phyloP scores from a whole-genome alignment of 1,140 invertebrate species.

The Oryctes rhinoceros region DNA sequence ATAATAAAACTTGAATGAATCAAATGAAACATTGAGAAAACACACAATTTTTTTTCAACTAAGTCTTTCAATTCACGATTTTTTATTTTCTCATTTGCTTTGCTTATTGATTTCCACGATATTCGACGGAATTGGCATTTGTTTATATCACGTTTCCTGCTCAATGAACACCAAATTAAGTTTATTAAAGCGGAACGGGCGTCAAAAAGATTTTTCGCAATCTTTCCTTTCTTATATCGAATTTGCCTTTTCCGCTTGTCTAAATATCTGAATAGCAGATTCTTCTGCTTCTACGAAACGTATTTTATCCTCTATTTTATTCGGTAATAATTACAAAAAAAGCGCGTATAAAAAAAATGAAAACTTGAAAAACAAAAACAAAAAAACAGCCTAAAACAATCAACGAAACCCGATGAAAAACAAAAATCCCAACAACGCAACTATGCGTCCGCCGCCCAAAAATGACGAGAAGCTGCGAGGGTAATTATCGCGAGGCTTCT shows the following conservation, averaged over 20 bases:
- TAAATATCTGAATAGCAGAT: no score
- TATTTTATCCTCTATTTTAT: not conserved
- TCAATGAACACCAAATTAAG: not conserved
- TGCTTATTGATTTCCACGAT: no score
- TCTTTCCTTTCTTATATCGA: not conserved
- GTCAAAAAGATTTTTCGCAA: not conserved
- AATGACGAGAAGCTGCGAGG: not conserved
- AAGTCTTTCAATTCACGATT: no score
- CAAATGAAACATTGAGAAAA: no score
- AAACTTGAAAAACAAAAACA: not conserved
- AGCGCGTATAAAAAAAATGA: not conserved
- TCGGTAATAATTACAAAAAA: not conserved
- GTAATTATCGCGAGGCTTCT: not conserved
- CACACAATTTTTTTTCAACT: no score
- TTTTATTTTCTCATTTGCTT: no score
- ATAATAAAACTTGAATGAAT: no score
- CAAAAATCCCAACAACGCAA: not conserved
- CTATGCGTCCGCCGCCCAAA: not conserved
- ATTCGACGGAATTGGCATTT: no score
- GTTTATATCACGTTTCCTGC: not conserved
- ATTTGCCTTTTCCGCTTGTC: not conserved
- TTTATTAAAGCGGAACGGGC: not conserved
- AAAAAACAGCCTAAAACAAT: not conserved
- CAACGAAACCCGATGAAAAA: not conserved
- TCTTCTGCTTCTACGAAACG: not conserved